Evolutionary conservation across 2,888 invertebrate genomes (phyloP), one percentile per base, ranked within the genome.

Genomic region (Enchytraeus crypticus): DNA sequence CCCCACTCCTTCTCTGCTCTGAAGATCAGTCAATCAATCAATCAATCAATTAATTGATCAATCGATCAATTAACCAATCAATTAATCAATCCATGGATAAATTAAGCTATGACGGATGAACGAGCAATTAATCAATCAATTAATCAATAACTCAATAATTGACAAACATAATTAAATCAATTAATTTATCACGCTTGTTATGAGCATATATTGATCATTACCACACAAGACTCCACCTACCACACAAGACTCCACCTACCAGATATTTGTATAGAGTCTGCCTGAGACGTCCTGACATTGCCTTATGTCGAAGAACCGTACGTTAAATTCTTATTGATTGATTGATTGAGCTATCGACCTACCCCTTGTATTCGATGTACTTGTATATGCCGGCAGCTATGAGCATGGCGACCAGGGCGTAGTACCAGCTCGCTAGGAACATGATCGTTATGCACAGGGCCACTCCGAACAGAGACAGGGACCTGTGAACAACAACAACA

Each of bases 1-100:
- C 98, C 98, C 98, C 98, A 99, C 84, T 99, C 98, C 78, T 99
- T 98, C 81, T 98, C 97, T 64, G 98, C 98, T 63, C 97, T 92
- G 75, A 56, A 23, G n/a, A 5, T n/a, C 11, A 34, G 11, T 34
- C 23, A 54, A 32, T 11, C 23, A 29, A 51, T 30, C 26, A 51
- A 14, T 27, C 1, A 51, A 2, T 51, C 21, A 51, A 29, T 26
- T 29, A n/a, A 32, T 51, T 14, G 23, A n/a, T n/a, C 23, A 47
- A 49, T 5, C 1, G 29, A n/a, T 23, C 3, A 45, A 45, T 49
- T 14, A n/a, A 49, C 8, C 27, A 11, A 26, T 47, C 11, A 47
- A 47, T 47, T 18, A 21, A 21, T 11, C 5, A 23, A 23, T 23
- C 18, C 2, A n/a, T 27, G 27, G 29, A 21, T 23, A 14, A 1